Evolutionary conservation across 2,113 vertebrate genomes (phyloP).

Genomic region (Eurystomus gularis): DNA sequence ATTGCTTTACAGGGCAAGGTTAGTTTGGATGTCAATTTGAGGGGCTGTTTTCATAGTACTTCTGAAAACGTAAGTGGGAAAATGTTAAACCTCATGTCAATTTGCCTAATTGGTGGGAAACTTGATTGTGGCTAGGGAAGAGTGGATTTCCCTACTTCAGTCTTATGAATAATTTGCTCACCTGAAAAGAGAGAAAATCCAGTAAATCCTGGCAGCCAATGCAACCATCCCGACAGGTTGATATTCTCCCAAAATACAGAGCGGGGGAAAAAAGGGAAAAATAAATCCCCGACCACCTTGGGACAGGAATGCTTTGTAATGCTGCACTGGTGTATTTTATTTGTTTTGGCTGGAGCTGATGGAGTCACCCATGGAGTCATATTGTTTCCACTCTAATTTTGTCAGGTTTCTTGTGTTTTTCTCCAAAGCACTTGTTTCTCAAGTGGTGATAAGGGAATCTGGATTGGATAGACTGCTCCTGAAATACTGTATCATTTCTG

Average conservation of each 20-base stretch:
- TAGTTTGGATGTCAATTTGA: background rate
- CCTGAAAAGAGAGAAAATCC: slow-evolving; percentile 43
- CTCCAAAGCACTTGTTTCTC: background rate
- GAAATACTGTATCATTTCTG: background rate
- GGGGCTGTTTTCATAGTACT: background rate
- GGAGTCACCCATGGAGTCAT: background rate
- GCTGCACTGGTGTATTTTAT: background rate
- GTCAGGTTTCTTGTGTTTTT: background rate
- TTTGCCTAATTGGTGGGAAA: slow-evolving; percentile 57
- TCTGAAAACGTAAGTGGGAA: background rate
- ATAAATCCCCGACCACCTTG: background rate
- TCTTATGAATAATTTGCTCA: slow-evolving; percentile 43
- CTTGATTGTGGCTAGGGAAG: slow-evolving; percentile 30
- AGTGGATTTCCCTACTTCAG: background rate
- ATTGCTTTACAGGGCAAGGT: background rate
- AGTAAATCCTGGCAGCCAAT: slow-evolving; percentile 13
- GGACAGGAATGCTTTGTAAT: background rate
- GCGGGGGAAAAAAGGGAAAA: background rate
- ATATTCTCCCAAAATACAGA: background rate
- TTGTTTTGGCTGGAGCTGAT: background rate
- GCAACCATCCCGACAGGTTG: background rate
- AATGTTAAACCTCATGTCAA: slow-evolving; percentile 49
- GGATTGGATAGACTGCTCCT: background rate
- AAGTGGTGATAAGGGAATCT: background rate
- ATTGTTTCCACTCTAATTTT: background rate